phyloP scores from a whole-genome alignment of 2,113 vertebrate species.

The Clarias gariepinus region DNA sequence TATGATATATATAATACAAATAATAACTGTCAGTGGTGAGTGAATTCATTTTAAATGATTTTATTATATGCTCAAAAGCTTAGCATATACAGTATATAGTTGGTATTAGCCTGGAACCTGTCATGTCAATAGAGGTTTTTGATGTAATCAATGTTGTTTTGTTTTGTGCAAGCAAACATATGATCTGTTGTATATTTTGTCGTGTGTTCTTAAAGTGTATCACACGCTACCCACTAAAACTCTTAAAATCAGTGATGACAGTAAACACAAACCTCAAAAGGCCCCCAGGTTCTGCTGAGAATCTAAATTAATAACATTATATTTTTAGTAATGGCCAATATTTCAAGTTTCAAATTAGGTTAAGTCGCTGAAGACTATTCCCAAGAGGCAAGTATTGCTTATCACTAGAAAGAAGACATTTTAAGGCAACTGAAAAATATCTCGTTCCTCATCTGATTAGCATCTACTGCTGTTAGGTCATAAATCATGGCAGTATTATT shows the following conservation, averaged over 20 bases:
- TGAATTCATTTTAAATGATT: background rate
- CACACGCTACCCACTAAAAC: conserved; percentile 14
- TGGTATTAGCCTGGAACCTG: background rate
- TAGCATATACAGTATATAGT: background rate
- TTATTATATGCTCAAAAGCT: background rate
- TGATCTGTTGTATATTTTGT: background rate
- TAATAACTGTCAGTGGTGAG: background rate
- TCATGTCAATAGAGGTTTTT: background rate
- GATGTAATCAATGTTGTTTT: background rate
- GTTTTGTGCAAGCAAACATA: background rate
- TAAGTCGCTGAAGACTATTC: conserved; percentile 61
- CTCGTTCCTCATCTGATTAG: conserved; percentile 59
- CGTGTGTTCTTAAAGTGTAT: background rate
- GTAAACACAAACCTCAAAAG: conserved; percentile 1
- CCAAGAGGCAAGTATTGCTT: conserved; percentile 59
- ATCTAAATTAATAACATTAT: conserved; percentile 41
- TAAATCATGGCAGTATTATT: conserved; percentile 54
- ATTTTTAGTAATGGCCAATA: conserved; percentile 64
- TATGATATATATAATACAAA: background rate
- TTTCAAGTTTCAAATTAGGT: conserved; percentile 71
- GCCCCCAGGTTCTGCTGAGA: conserved; percentile 20
- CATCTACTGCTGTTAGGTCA: conserved; percentile 42
- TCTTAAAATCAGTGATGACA: conserved; percentile 7
- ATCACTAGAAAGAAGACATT: conserved; percentile 66
- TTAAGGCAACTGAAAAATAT: conserved; percentile 62